Base-by-base conservation (phyloP, 2,113 vertebrate species). In the Anoplopoma fimbria region DNA sequence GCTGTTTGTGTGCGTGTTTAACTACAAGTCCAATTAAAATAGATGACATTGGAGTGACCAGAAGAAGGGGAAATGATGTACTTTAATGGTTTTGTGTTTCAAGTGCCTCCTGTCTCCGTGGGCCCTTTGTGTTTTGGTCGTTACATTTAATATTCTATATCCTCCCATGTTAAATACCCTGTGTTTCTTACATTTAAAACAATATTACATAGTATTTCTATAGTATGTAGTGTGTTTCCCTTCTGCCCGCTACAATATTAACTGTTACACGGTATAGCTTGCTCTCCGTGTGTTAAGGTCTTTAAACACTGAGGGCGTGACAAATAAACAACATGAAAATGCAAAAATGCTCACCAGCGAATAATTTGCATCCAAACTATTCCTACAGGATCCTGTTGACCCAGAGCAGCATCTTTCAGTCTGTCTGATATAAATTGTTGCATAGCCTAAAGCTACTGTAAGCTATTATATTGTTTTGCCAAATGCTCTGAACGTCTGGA, bases 11-110 rank as follows among this genome's bases (percentile, higher is more conserved):
- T 63, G 9, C 25, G 61, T 51, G 47, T 81, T 64, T 29, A 79
- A 40, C 23, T 75, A 15, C 19, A 55, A 60, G 21, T 63, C 36
- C 61, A 68, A 58, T 81, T 73, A 60, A 69, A 82, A 36, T 9
- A 31, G 12, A 31, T 36, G 53, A 31, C 71, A 38, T 0, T 36
- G 25, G 21, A 45, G 63, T 62, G 27, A 74, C 23, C 42, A 5
- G 1, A 47, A 14, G 12, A 17, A 27, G 7, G 13, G 6, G 19
- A 36, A 25, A 10, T 21, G 1, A 62, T 36, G 27, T 4, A 15
- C 25, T 61, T 70, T 57, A 45, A 55, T 42, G 27, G 34, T 53
- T 74, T 67, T 47, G 17, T 58, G 19, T 64, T 42, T 68, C 25
- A 61, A 57, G 23, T 64, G 57, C 23, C 49, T 47, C 15, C 13